These are phyloP conservation scores for Pyrocephalus nanus DNA, from an alignment of 2,797 vertebrate genomes.

Conservation along the genomic window DNA sequence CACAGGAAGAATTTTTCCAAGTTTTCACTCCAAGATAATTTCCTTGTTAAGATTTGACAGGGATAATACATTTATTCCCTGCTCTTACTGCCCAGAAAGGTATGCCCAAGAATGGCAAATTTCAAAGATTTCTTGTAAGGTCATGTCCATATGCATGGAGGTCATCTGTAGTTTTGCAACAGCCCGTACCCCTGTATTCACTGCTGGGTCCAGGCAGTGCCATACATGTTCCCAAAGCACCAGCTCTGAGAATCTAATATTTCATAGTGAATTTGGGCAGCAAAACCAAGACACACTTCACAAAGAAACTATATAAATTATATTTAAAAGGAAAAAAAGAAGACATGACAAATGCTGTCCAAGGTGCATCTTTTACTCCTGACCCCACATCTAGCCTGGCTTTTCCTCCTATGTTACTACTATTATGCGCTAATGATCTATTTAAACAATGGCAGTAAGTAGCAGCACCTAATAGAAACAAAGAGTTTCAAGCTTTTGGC, in stretches of 20 bases:
- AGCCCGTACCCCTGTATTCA: not conserved
- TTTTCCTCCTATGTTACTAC: not conserved
- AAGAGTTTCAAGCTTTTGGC: not conserved
- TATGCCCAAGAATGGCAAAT: not conserved
- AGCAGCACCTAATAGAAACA: not conserved
- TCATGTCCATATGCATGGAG: not conserved
- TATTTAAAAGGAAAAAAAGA: not conserved
- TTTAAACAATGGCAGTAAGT: not conserved
- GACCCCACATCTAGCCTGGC: not conserved
- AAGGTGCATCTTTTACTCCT: not conserved
- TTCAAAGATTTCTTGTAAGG: not conserved
- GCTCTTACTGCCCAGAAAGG: not conserved
- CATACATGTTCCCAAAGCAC: not conserved
- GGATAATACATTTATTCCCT: not conserved
- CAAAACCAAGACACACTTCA: not conserved
- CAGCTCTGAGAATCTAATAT: not conserved
- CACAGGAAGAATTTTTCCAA: conserved; percentile 11
- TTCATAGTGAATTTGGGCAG: not conserved
- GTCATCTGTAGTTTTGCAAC: not conserved
- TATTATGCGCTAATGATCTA: not conserved
- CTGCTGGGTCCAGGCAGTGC: not conserved
- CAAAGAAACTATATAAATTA: not conserved
- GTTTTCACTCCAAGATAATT: conserved; percentile 8
- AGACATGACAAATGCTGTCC: not conserved
- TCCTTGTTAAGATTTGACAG: not conserved